phyloP scores from a whole-genome alignment of 2,797 vertebrate species.

The Nasua narica region DNA sequence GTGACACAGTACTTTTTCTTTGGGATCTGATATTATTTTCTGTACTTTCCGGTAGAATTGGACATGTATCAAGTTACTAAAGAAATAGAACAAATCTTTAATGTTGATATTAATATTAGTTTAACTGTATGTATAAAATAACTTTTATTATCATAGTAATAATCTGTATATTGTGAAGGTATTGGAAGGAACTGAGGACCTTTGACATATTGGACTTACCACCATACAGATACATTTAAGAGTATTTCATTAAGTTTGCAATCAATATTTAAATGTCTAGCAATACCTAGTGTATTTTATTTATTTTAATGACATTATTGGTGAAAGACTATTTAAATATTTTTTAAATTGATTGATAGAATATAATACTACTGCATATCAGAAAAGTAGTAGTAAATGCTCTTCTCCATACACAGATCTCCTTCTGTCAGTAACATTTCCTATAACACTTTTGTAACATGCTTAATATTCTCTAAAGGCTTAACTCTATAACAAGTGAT shows the following conservation, averaged over 20 bases:
- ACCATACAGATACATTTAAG: background rate
- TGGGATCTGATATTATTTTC: background rate
- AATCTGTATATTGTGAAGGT: background rate
- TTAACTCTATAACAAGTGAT: background rate
- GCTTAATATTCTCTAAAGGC: background rate
- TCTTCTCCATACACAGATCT: background rate
- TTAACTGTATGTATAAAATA: background rate
- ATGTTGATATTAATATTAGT: background rate
- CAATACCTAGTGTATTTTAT: background rate
- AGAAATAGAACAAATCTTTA: background rate
- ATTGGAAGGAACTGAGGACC: background rate
- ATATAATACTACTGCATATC: background rate
- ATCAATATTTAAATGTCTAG: background rate
- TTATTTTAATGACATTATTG: constrained; percentile 4
- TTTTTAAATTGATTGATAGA: background rate
- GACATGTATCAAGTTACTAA: background rate
- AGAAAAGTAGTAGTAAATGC: background rate
- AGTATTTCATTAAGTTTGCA: background rate
- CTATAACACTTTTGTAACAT: background rate
- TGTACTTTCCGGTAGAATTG: background rate
- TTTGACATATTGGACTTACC: background rate
- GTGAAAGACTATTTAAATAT: background rate
- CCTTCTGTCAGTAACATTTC: background rate
- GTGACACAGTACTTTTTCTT: background rate
- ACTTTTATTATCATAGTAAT: constrained; percentile 1